phyloP scores from a whole-genome alignment of 1,140 invertebrate genomes.

The Episyrphus balteatus region DNA sequence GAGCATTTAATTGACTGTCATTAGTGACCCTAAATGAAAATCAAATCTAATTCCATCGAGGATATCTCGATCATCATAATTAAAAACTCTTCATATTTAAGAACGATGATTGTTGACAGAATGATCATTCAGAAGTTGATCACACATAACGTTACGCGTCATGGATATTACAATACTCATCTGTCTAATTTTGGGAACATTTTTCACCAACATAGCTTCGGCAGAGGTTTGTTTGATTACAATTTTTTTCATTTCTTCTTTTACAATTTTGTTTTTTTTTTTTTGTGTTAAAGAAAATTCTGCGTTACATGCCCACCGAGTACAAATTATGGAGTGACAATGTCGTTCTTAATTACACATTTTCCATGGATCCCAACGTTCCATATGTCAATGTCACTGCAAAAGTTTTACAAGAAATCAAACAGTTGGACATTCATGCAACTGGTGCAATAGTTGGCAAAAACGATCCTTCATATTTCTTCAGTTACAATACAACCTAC shows the following conservation, averaged over 20 bases:
- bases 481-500: slow-evolving; percentile 19
- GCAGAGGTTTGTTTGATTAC: slow-evolving; percentile 15
- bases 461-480: slow-evolving; percentile 17
- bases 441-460: slow-evolving; percentile 21
- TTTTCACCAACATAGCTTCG: slow-evolving; percentile 3
- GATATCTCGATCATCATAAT: background rate
- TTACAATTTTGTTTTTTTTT: background rate
- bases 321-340: slow-evolving; percentile 30
- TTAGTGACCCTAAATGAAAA: background rate
- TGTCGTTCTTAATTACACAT: slow-evolving; percentile 20
- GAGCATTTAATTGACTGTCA: no score
- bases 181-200: no score
- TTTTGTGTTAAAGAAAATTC: no score
- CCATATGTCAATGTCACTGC: slow-evolving; percentile 29
- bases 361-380: slow-evolving; percentile 20
- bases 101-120: slow-evolving; percentile 9
- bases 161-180: no score
- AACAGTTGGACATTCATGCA: slow-evolving; percentile 21
- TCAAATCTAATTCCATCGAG: background rate
- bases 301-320: slow-evolving; percentile 29
- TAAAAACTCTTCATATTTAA: slow-evolving; percentile 18
- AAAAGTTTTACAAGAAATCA: slow-evolving; percentile 23
- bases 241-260: background rate
- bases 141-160: background rate
- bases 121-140: slow-evolving; percentile 13